phyloP scores from a whole-genome alignment of 1,140 invertebrate species.

The Teleogryllus occipitalis region DNA sequence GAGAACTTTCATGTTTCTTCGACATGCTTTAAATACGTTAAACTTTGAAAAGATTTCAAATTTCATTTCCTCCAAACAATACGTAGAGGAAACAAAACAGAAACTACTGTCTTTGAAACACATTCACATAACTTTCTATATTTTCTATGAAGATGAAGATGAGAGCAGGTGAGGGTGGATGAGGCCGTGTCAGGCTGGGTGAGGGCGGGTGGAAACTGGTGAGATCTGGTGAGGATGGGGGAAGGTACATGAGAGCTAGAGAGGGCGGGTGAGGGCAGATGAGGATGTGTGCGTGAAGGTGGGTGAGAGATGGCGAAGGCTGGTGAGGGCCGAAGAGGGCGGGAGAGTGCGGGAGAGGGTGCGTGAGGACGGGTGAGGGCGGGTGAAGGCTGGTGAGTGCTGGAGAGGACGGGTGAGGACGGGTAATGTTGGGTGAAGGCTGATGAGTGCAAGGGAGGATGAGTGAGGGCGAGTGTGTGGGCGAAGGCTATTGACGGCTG shows the following conservation, averaged over 20 bases:
- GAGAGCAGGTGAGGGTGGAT: not conserved
- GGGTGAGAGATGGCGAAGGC: not conserved
- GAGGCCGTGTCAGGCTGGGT: not conserved
- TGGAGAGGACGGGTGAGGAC: no score
- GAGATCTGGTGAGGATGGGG: not conserved
- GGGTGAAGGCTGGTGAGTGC: not conserved
- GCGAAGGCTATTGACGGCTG: no score
- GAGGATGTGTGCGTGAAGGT: not conserved
- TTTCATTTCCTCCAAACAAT: not conserved
- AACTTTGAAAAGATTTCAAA: not conserved
- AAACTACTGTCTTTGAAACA: no score
- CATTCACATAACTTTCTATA: no score
- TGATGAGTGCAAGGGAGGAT: no score
- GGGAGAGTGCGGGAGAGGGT: no score
- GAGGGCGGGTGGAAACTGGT: not conserved
- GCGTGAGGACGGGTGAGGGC: not conserved
- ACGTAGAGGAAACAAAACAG: no score
- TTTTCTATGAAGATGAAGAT: not conserved
- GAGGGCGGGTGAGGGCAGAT: not conserved
- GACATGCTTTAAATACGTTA: no score
- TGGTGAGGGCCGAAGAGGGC: not conserved
- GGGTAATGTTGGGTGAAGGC: no score
- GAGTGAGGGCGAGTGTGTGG: no score
- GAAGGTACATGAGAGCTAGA: not conserved
- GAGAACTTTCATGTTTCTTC: no score